phyloP scores from a whole-genome alignment of 2,888 invertebrate species.

The Charanyca ferruginea region DNA sequence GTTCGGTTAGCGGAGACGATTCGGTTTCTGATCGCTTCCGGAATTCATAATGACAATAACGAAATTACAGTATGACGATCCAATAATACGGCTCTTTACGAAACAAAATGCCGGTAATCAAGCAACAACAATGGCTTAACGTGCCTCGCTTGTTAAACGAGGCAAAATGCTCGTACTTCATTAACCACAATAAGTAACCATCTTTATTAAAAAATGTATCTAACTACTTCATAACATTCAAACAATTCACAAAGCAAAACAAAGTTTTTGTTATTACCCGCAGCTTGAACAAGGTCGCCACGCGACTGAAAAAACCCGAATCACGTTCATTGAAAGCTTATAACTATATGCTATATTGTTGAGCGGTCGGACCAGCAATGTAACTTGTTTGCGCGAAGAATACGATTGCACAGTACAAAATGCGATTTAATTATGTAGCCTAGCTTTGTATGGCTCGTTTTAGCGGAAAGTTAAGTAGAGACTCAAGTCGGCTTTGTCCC shows the following conservation, averaged over 20 bases:
- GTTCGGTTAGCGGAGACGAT: constrained; percentile 60
- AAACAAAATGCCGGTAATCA: constrained; percentile 41
- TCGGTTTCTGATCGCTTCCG: constrained; percentile 50
- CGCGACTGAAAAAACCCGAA: constrained; percentile 48
- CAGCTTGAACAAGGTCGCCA: constrained; percentile 72
- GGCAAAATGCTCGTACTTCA: constrained; percentile 28
- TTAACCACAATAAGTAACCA: constrained; percentile 54
- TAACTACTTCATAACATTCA: constrained; percentile 59
- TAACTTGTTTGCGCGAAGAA: constrained; percentile 48
- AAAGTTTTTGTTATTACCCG: constrained; percentile 76
- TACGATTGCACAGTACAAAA: constrained; percentile 39
- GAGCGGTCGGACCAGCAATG: constrained; percentile 57
- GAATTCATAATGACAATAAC: constrained; percentile 55
- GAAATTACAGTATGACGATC: constrained; percentile 47
- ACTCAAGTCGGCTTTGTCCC: constrained; percentile 42
- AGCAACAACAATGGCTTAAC: constrained; percentile 22
- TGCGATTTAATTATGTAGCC: constrained; percentile 56
- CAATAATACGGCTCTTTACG: constrained; percentile 34
- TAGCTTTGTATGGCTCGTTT: constrained; percentile 53
- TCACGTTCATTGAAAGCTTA: constrained; percentile 57
- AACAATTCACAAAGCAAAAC: constrained; percentile 75
- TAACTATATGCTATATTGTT: constrained; percentile 43
- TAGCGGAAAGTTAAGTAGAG: constrained; percentile 50
- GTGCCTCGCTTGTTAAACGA: constrained; percentile 17
- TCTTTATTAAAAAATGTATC: constrained; percentile 59